Evolutionary conservation across 2,113 vertebrate genomes (phyloP).

Genomic region (Percopsis transmontana): DNA sequence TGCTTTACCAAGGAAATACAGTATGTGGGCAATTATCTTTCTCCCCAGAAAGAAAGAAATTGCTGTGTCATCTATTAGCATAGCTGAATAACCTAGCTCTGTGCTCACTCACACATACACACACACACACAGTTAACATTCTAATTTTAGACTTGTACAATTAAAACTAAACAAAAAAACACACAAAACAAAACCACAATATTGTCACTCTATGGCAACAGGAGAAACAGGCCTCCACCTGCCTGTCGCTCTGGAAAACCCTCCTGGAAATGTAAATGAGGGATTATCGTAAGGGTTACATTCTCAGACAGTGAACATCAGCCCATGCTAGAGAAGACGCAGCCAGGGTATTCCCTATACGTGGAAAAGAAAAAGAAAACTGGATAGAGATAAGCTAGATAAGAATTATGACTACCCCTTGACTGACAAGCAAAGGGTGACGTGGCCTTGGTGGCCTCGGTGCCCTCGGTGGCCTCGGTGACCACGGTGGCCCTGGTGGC

Average conservation of each 20-base stretch:
- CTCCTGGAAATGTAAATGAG: slow-evolving; percentile 63
- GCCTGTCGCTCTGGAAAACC: slow-evolving; percentile 40
- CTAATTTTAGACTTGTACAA: slow-evolving; percentile 22
- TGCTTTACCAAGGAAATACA: slow-evolving; percentile 1
- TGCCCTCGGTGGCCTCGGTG: too few species aligned
- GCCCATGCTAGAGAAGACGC: slow-evolving; percentile 58
- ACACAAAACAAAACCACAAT: slow-evolving; percentile 42
- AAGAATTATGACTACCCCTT: too few species aligned
- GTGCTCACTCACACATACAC: neutral
- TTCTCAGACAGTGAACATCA: slow-evolving; percentile 56
- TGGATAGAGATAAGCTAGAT: neutral
- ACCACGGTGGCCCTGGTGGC: too few species aligned
- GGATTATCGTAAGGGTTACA: slow-evolving; percentile 58
- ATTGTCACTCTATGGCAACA: slow-evolving; percentile 19
- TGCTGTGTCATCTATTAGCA: neutral
- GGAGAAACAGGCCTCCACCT: slow-evolving; percentile 40
- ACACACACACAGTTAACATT: slow-evolving; percentile 11
- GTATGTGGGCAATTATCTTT: too few species aligned
- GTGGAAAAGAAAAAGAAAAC: neutral
- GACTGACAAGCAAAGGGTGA: too few species aligned
- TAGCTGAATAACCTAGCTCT: neutral
- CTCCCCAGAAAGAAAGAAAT: slow-evolving; percentile 7
- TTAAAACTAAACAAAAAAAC: neutral
- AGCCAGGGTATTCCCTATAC: slow-evolving; percentile 42
- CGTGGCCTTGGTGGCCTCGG: too few species aligned